Evolutionary conservation across 2,888 invertebrate genomes (phyloP).

Genomic region (Panzeria rudis): DNA sequence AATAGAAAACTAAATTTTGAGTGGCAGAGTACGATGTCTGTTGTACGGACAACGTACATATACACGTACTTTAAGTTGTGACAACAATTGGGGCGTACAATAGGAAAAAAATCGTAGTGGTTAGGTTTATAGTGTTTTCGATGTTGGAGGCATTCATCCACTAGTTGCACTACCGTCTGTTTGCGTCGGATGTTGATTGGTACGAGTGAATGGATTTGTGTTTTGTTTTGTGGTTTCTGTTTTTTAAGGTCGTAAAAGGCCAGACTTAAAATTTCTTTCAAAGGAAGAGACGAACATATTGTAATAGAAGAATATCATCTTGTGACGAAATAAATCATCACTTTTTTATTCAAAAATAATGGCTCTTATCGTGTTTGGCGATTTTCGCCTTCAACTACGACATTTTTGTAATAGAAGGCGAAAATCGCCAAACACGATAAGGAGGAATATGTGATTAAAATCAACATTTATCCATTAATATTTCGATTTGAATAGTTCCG

Average conservation of each 20-base stretch:
- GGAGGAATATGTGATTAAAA: too few relatives aligned
- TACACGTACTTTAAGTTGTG: conserved; percentile 11
- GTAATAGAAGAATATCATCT: too few relatives aligned
- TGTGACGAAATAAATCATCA: too few relatives aligned
- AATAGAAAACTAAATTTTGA: conserved; percentile 28
- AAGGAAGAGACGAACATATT: neutral
- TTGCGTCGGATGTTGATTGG: conserved; percentile 28
- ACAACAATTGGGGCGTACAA: conserved; percentile 58
- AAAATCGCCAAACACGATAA: too few relatives aligned
- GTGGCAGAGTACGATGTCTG: conserved; percentile 20
- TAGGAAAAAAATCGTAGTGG: conserved; percentile 10
- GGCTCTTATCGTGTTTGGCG: too few relatives aligned
- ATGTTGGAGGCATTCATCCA: conserved; percentile 50
- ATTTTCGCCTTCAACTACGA: too few relatives aligned
- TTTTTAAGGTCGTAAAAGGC: neutral
- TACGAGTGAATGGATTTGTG: conserved; percentile 38
- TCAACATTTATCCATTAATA: too few relatives aligned
- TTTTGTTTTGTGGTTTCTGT: conserved; percentile 37
- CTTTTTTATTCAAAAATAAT: too few relatives aligned
- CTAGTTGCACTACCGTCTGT: conserved; percentile 40
- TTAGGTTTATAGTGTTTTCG: conserved; percentile 38
- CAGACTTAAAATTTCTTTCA: neutral
- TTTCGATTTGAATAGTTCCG: too few relatives aligned
- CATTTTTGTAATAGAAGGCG: too few relatives aligned
- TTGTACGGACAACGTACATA: conserved; percentile 27